These are phyloP conservation scores for Listronotus oregonensis DNA, from an alignment of 1,140 invertebrate genomes.

Conservation along the genomic window DNA sequence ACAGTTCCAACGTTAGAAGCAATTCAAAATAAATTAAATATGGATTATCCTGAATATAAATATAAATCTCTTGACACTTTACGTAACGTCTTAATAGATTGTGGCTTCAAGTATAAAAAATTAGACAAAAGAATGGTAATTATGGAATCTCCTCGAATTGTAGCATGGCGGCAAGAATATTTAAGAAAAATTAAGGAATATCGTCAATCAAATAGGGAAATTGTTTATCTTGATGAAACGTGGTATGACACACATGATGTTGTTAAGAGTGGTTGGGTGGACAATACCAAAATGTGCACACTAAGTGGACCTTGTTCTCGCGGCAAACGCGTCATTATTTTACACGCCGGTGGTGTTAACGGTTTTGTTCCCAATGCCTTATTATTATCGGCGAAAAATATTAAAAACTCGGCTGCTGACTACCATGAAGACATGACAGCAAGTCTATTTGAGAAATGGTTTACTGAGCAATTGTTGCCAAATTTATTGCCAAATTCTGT, in stretches of 20 bases:
- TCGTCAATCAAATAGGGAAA: not conserved
- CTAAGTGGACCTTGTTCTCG: not conserved
- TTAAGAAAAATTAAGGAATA: not conserved
- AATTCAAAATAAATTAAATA: too few relatives aligned
- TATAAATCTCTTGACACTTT: too few relatives aligned
- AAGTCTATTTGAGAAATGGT: constrained; percentile 26
- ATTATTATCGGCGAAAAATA: too few relatives aligned
- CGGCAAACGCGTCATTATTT: not conserved
- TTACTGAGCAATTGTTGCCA: constrained; percentile 42
- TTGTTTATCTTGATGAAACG: not conserved
- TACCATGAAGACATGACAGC: too few relatives aligned
- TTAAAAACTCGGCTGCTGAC: too few relatives aligned
- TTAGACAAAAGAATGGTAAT: too few relatives aligned
- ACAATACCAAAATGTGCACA: not conserved
- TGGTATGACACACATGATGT: not conserved
- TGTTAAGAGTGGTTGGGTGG: not conserved
- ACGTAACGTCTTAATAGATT: too few relatives aligned
- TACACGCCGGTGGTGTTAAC: not conserved
- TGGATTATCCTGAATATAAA: too few relatives aligned
- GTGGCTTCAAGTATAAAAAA: too few relatives aligned
- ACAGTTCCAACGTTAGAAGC: not conserved
- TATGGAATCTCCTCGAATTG: too few relatives aligned
- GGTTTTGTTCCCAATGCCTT: not conserved
- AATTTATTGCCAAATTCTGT: constrained; percentile 39
- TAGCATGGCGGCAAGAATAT: too few relatives aligned